phyloP scores from a whole-genome alignment of 2,797 vertebrate genomes.

The Falco cherrug region DNA sequence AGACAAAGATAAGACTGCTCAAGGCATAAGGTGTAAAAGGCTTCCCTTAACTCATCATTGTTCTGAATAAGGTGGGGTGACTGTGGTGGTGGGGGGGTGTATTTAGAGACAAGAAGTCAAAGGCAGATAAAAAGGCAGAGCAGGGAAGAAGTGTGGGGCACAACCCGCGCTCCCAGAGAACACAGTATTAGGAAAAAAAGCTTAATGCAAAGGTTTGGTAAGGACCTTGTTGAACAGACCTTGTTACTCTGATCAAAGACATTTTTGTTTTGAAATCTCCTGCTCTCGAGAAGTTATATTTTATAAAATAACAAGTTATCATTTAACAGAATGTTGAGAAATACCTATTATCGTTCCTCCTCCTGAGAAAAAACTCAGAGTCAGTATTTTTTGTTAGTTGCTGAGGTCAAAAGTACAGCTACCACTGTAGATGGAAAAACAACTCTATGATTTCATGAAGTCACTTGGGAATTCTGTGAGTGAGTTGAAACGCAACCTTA shows the following conservation, averaged over 20 bases:
- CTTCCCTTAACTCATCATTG: neutral
- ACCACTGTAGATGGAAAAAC: neutral
- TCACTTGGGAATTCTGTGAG: neutral
- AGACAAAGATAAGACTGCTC: neutral
- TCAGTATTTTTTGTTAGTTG: neutral
- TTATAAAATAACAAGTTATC: neutral
- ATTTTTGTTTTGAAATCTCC: neutral
- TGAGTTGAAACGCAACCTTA: conserved; percentile 28
- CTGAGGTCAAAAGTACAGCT: conserved; percentile 32
- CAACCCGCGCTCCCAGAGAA: neutral
- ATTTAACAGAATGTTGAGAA: neutral
- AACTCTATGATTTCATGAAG: neutral
- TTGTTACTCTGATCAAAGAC: neutral
- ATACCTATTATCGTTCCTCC: neutral
- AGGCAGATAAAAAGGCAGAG: neutral
- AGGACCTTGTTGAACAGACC: neutral
- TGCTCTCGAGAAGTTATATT: neutral
- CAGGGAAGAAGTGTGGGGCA: neutral
- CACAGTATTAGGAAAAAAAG: neutral
- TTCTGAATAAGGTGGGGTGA: neutral
- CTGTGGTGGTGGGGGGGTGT: too few relatives aligned
- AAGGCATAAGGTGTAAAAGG: neutral
- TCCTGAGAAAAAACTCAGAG: neutral
- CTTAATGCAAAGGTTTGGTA: neutral
- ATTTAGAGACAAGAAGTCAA: neutral